Evolutionary conservation across 1,140 invertebrate genomes (phyloP), one percentile per base, ranked within the genome.

Genomic region (Hyles euphorbiae): DNA sequence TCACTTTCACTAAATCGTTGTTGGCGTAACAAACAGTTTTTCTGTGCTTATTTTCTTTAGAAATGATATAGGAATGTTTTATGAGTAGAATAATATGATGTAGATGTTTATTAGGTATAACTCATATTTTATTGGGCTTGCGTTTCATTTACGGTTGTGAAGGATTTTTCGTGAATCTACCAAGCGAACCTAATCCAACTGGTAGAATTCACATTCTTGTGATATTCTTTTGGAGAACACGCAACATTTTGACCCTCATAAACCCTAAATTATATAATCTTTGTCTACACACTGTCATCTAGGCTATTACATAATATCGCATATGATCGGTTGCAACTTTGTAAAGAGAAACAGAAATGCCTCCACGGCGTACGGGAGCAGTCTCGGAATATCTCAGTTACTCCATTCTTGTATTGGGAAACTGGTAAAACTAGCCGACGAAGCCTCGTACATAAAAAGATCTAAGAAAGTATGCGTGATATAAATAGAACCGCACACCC

Each of bases 1-100:
- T 64, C 64, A 76, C 77, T 80, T 80, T 80, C 77, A 80, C 74
- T 76, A 59, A n/a, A 63, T 68, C 67, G 68, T 61, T 70, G 65
- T 64, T 67, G 61, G 62, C 67, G 69, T 74, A 71, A 74, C 68
- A 74, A 74, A 74, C 48, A 70, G 66, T 66, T 72, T 72, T 71
- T 72, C 56, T 74, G 65, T 63, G 62, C 55, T 61, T 61, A 50
- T 69, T 72, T 72, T 68, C 56, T 68, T 69, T 65, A 57, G 54
- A 22, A 68, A 66, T 67, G 49, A 54, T 58, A 22, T 56, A 33
- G 32, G 50, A 49, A 4, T 5, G 5, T 51, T 10, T 12, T 51
- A 51, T 51, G 3, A 32, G 12, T 6, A 51, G 11, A 10, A 34
- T 22, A 4, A 22, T 22, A 22, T 22, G 22, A 22, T 22, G 22